These are phyloP conservation scores for Trileptium ribeirensis DNA, from an alignment of 2,888 invertebrate genomes.

Conservation along the genomic window DNA sequence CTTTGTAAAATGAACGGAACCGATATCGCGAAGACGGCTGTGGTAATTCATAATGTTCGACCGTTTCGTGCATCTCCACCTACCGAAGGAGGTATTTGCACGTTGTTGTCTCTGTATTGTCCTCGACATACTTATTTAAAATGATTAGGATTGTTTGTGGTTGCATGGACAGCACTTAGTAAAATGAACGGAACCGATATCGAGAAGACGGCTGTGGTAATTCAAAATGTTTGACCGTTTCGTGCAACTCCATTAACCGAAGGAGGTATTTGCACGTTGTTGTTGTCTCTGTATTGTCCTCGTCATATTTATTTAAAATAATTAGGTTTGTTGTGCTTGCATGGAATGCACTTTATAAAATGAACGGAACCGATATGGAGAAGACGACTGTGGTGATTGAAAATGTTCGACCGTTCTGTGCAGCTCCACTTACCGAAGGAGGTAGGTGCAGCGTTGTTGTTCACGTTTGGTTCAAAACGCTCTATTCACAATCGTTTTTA, in stretches of 20 bases:
- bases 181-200: slow-evolving; percentile 56
- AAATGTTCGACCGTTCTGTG: slow-evolving; percentile 79
- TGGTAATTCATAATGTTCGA: slow-evolving; percentile 76
- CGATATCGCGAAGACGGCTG: slow-evolving; percentile 68
- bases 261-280: slow-evolving; percentile 61
- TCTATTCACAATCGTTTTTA: no score
- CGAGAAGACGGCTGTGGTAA: slow-evolving; percentile 69
- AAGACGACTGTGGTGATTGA: slow-evolving; percentile 74
- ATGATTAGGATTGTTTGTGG: no score
- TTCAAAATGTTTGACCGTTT: slow-evolving; percentile 81
- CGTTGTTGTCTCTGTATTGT: no score
- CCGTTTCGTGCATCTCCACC: slow-evolving; percentile 88
- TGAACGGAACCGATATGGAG: slow-evolving; percentile 59
- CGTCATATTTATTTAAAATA: no score
- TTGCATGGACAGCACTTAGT: slow-evolving; percentile 53
- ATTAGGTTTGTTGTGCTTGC: slow-evolving; percentile 58
- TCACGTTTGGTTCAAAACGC: no score
- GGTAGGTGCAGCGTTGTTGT: no score
- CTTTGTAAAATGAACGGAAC: slow-evolving; percentile 47
- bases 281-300: no score
- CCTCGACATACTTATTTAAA: no score
- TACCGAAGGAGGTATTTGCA: slow-evolving; percentile 66
- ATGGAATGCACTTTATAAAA: slow-evolving; percentile 52
- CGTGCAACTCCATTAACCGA: slow-evolving; percentile 85
- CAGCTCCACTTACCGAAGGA: slow-evolving; percentile 81